These are phyloP conservation scores for Pedetes capensis DNA, from an alignment of 2,113 vertebrate genomes.

Conservation along the genomic window DNA sequence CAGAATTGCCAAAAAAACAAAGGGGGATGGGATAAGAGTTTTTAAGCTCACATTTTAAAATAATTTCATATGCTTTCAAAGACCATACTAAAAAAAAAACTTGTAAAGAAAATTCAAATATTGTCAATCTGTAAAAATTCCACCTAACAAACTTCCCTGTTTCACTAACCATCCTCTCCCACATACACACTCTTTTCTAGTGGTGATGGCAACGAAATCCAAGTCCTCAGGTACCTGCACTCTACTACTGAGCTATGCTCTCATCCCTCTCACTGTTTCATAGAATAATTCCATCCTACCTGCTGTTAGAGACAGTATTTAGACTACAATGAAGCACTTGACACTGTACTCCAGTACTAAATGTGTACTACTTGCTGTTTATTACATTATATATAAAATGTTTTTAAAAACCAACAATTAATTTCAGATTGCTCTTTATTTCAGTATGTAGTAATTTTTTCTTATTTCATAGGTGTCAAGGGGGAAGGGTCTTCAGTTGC, in stretches of 20 bases:
- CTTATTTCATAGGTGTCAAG: neutral
- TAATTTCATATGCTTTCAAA: neutral
- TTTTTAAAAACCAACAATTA: neutral
- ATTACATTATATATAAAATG: no score
- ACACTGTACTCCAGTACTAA: neutral
- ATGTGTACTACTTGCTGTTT: neutral
- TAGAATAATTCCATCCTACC: constrained; percentile 25
- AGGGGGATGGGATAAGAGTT: no score
- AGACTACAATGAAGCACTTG: neutral
- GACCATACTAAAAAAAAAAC: no score
- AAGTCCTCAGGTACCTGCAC: neutral
- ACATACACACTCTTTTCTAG: neutral
- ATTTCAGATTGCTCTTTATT: neutral
- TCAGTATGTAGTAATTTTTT: neutral
- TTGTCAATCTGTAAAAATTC: neutral
- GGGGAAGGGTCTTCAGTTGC: neutral
- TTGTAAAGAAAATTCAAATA: neutral
- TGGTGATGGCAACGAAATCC: neutral
- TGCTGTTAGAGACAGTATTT: neutral
- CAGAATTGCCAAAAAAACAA: no score
- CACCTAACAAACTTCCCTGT: neutral
- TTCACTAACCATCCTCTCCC: no score
- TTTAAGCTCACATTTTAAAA: neutral
- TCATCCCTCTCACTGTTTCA: neutral
- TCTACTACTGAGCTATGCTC: neutral